These are phyloP conservation scores for Calliopsis andreniformis DNA, from an alignment of 1,140 invertebrate genomes.

Conservation along the genomic window DNA sequence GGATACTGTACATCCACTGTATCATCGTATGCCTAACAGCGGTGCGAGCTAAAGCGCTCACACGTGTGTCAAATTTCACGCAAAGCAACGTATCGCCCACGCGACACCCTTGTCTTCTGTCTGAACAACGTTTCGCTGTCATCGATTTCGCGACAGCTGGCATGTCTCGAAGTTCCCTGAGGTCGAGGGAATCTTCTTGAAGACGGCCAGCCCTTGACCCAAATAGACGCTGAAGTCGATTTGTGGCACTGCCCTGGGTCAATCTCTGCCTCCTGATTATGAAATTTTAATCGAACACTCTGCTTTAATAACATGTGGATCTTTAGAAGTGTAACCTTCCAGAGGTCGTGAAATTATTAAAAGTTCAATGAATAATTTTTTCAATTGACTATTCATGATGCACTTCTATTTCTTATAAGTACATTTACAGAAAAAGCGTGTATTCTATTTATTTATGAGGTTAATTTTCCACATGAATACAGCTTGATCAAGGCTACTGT, in stretches of 20 bases:
- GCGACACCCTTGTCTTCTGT: conserved; percentile 3
- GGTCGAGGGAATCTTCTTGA: conserved; percentile 36
- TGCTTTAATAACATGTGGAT: no score
- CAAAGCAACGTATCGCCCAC: conserved; percentile 7
- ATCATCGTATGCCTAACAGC: not conserved
- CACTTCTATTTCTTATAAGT: no score
- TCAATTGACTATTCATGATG: no score
- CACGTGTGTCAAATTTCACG: conserved; percentile 1
- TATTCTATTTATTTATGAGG: no score
- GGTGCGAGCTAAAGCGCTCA: not conserved
- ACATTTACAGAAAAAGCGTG: no score
- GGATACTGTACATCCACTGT: not conserved
- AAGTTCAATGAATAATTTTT: no score
- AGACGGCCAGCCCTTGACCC: conserved; percentile 35
- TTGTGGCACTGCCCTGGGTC: not conserved
- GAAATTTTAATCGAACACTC: no score
- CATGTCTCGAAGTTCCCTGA: conserved; percentile 3
- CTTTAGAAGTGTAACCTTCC: no score
- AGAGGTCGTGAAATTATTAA: no score
- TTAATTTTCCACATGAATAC: no score
- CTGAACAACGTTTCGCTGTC: not conserved
- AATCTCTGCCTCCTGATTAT: no score
- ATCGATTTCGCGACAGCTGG: not conserved
- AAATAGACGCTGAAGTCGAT: conserved; percentile 29
- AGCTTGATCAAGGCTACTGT: no score